Conservation (phyloP, 2,888 invertebrate species). For the Encarsia formosa region DNA sequence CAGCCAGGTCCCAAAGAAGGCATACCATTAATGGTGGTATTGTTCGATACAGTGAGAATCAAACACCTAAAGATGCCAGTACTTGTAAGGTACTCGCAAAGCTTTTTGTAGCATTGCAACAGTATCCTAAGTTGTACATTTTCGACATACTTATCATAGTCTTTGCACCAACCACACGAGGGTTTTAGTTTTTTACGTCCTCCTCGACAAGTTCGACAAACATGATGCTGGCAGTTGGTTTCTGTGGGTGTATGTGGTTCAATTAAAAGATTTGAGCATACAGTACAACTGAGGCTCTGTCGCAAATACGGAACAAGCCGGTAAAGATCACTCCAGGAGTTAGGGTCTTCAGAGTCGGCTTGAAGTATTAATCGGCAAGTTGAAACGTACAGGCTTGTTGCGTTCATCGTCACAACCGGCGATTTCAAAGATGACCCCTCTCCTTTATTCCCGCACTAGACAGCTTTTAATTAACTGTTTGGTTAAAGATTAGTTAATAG, state of each 20-base stretch:
- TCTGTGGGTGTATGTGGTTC: slow-evolving; percentile 77
- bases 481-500: too few species aligned
- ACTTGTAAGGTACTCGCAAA: slow-evolving; percentile 78
- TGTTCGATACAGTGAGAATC: slow-evolving; percentile 51
- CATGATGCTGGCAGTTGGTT: slow-evolving; percentile 81
- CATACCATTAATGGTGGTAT: slow-evolving; percentile 52
- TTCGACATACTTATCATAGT: slow-evolving; percentile 76
- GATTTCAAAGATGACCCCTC: neutral
- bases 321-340: slow-evolving; percentile 76
- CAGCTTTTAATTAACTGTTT: too few species aligned
- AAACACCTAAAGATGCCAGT: slow-evolving; percentile 67
- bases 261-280: slow-evolving; percentile 77
- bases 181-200: slow-evolving; percentile 82
- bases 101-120: slow-evolving; percentile 82
- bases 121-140: slow-evolving; percentile 77
- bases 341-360: slow-evolving; percentile 67
- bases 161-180: slow-evolving; percentile 79
- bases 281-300: slow-evolving; percentile 83
- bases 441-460: too few species aligned
- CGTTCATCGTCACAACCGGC: slow-evolving; percentile 61
- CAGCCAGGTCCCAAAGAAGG: slow-evolving; percentile 56
- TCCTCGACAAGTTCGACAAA: slow-evolving; percentile 79
- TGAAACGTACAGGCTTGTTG: slow-evolving; percentile 76
- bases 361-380: slow-evolving; percentile 76
- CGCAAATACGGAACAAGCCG: slow-evolving; percentile 79